phyloP scores from a whole-genome alignment of 2,113 vertebrate species.

The Cacatua alba region DNA sequence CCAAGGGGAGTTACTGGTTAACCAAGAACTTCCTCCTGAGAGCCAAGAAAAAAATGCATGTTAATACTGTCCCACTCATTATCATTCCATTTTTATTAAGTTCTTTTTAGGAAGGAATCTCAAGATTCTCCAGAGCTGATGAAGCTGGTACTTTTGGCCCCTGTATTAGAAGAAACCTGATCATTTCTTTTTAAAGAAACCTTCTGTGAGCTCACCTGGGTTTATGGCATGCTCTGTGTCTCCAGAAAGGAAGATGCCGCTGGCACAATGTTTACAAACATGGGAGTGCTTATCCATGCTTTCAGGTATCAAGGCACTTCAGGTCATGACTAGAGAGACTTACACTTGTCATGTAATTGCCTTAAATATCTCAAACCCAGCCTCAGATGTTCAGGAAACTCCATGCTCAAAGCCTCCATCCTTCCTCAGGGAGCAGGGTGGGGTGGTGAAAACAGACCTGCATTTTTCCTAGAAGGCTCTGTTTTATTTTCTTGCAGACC shows the following conservation, averaged over 20 bases:
- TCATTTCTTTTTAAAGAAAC: background rate
- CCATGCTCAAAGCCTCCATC: background rate
- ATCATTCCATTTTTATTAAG: background rate
- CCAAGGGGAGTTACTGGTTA: background rate
- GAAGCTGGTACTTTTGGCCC: background rate
- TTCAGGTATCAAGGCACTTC: background rate
- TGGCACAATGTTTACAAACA: background rate
- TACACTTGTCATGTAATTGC: background rate
- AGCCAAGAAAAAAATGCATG: background rate
- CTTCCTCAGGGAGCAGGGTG: background rate
- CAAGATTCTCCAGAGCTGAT: background rate
- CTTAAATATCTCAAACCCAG: background rate
- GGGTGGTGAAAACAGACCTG: background rate
- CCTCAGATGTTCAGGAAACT: background rate
- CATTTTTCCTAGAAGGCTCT: fast-evolving
- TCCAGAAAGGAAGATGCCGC: background rate
- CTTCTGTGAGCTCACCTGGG: background rate
- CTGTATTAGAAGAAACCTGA: background rate
- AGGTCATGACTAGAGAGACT: background rate
- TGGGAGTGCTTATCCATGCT: fast-evolving
- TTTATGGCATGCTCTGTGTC: background rate
- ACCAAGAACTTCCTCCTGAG: background rate
- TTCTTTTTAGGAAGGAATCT: background rate
- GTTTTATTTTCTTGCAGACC: background rate
- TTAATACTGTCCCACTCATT: background rate